Conservation (phyloP, 2,113 vertebrate species). For the Hyaena hyaena region DNA sequence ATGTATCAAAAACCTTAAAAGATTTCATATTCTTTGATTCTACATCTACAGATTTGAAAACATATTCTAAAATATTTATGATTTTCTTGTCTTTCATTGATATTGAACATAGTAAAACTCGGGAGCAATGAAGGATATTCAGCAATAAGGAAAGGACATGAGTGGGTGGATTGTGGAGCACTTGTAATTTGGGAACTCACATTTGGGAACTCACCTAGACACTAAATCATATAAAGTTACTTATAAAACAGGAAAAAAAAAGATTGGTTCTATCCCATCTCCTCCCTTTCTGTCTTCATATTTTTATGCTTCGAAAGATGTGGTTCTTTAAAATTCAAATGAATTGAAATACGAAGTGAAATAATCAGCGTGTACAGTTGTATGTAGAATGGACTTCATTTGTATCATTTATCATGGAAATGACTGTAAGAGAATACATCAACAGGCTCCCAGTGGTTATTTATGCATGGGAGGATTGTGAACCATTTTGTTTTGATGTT, state of each 20-base stretch:
- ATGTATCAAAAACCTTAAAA: background rate
- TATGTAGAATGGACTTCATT: background rate
- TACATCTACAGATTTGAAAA: background rate
- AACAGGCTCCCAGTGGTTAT: background rate
- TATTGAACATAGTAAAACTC: conserved; percentile 14
- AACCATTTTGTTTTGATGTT: background rate
- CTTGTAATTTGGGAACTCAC: background rate
- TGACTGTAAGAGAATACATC: background rate
- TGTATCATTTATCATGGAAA: background rate
- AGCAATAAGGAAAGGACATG: background rate
- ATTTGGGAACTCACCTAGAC: background rate
- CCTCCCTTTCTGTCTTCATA: background rate
- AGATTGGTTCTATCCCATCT: background rate
- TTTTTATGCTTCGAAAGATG: background rate
- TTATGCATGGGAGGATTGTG: background rate
- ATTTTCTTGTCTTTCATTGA: background rate
- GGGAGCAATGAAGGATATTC: background rate
- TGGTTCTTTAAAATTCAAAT: conserved; percentile 5
- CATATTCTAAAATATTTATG: conserved; percentile 32
- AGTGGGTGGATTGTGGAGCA: background rate
- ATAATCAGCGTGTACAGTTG: background rate
- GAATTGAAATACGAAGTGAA: background rate
- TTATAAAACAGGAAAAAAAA: background rate
- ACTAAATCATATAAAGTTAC: background rate
- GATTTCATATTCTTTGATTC: conserved; percentile 11